Conservation (phyloP, 2,888 invertebrate genomes). For the Elmis aenea region DNA sequence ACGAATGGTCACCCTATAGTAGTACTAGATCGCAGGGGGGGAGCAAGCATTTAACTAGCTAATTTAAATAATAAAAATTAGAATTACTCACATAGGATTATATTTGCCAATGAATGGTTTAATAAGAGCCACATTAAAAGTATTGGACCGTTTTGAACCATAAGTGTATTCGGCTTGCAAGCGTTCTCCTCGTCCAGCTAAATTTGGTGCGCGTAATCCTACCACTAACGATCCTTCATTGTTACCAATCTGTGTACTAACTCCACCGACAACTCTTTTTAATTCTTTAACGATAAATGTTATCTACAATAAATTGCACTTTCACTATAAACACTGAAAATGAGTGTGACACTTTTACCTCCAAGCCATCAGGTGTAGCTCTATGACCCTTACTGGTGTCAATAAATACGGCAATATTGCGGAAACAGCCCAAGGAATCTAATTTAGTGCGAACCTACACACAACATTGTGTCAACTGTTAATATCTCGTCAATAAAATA, state of each 20-base stretch:
- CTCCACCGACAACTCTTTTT: constrained; percentile 74
- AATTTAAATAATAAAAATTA: constrained; percentile 5
- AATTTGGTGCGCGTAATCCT: constrained; percentile 73
- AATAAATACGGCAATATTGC: constrained; percentile 77
- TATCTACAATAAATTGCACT: constrained; percentile 52
- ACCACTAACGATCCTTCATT: constrained; percentile 83
- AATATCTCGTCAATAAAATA: constrained; percentile 5
- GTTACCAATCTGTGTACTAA: constrained; percentile 84
- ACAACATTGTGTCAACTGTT: background rate
- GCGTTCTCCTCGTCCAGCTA: constrained; percentile 82
- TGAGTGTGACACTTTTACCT: constrained; percentile 53
- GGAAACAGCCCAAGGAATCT: constrained; percentile 83
- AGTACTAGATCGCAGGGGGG: too few species aligned
- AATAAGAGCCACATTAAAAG: constrained; percentile 71
- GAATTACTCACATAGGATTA: constrained; percentile 56
- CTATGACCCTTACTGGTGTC: constrained; percentile 79
- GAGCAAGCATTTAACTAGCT: too few species aligned
- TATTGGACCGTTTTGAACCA: constrained; percentile 76
- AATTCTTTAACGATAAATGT: constrained; percentile 83
- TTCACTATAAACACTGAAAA: background rate
- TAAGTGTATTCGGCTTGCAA: constrained; percentile 78
- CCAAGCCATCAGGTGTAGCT: constrained; percentile 74
- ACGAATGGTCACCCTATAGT: too few species aligned
- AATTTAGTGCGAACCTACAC: constrained; percentile 67
- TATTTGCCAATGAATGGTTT: constrained; percentile 78